Percentiles rank a stretch among this genome's conserved stretches.
Evolutionary conservation across 2,888 invertebrate genomes (phyloP).

Genomic region (Dioctria linearis): DNA sequence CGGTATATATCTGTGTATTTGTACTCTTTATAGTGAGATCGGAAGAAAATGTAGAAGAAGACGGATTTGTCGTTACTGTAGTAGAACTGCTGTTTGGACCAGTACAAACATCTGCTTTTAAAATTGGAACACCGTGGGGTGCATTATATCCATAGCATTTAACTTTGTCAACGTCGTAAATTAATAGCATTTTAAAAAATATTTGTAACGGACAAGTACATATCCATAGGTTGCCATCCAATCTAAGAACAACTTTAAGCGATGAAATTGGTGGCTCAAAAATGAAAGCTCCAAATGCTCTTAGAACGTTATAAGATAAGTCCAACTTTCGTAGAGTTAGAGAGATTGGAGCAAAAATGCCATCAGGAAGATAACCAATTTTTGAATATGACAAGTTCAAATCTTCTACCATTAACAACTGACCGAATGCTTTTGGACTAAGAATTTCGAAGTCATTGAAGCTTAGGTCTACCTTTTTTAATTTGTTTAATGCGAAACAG

Average conservation of each 20-base stretch:
- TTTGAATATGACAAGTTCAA: conserved; percentile 63
- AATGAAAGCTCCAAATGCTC: conserved; percentile 60
- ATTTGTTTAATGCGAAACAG: conserved; percentile 61
- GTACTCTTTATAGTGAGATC: neutral
- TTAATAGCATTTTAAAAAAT: neutral
- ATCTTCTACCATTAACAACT: conserved; percentile 63
- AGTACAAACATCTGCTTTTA: too few species aligned
- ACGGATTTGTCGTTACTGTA: too few species aligned
- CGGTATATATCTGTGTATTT: neutral
- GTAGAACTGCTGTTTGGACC: too few species aligned
- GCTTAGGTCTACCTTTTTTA: conserved; percentile 63
- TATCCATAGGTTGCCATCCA: conserved; percentile 63
- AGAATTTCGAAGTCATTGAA: conserved; percentile 63
- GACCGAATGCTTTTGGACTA: conserved; percentile 59
- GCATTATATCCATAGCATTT: neutral
- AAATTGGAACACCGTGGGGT: too few species aligned
- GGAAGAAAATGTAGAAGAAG: too few species aligned
- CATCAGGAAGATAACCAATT: conserved; percentile 61
- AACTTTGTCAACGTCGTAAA: conserved; percentile 8
- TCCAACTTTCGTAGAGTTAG: conserved; percentile 62
- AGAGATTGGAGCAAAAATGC: conserved; percentile 61
- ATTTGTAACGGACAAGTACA: conserved; percentile 62
- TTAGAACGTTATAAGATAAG: conserved; percentile 64
- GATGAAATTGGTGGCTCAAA: conserved; percentile 61
- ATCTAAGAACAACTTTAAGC: conserved; percentile 59